Base-by-base conservation (phyloP, 2,113 vertebrate species). In the Bubo scandiacus region DNA sequence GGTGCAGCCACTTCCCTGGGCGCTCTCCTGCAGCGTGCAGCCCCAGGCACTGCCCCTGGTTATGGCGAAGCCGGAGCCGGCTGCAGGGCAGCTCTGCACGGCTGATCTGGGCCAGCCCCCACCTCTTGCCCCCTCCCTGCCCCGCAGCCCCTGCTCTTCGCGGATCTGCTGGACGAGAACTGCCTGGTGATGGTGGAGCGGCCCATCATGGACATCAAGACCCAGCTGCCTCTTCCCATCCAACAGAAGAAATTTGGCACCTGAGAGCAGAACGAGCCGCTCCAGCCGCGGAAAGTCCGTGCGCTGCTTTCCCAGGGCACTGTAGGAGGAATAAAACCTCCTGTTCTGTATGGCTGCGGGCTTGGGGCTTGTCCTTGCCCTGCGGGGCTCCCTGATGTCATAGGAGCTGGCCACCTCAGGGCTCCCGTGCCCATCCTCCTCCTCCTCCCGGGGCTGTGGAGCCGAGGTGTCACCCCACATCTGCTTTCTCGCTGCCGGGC, bases 191-290 rank as follows among this genome's bases (percentile, higher is more conserved):
- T 99, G 72, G 99, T 99, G 91, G 99, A 99, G 93, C 98, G 99
- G 75, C 99, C 99, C 42, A 96, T 99, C 77, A 85, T 98, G 95
- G 99, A 99, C 95, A 98, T 99, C 96, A 92, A 98, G 32, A 96
- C 98, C 20, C 98, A 99, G 87, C 98, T 99, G 68, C 99, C 99
- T 3, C 97, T 98, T 23, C 99, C 99, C 7, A 96, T 99, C 92
- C 98, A 98, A 78, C 98, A 98, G 98, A 99, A 99, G 98, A 99
- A 99, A 92, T 99, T 99, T 83, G 99, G 99, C 81, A 91, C 99
- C 71, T 99, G 98, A 98, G 92, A 27, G 42, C 26, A 15, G 62
- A 74, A 77, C 3, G 5, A 15, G n/a, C 32, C 8, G 17, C 96
- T 94, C 79, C 77, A 29, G n/a, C 75, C 8, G 21, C 9, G 61